Evolutionary conservation across 2,888 invertebrate genomes (phyloP).

Genomic region (Cremastobaeus sp.): DNA sequence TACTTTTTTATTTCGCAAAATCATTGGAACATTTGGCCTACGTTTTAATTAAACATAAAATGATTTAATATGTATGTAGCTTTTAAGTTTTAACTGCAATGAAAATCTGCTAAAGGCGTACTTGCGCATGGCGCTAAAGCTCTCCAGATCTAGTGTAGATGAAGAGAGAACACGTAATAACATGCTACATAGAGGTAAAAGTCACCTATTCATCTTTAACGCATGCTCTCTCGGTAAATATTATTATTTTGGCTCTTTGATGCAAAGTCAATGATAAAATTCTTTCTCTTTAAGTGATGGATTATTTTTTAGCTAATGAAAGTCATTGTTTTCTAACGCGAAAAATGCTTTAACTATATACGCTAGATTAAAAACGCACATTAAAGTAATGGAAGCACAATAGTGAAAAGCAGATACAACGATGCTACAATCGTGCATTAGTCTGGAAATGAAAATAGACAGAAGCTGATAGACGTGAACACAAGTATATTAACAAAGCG

Average conservation of each 20-base stretch:
- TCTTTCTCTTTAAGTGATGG: too few species aligned
- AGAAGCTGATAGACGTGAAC: too few species aligned
- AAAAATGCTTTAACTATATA: too few species aligned
- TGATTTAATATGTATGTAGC: conserved; percentile 28
- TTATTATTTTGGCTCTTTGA: conserved; percentile 12
- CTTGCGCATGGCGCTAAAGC: conserved; percentile 23
- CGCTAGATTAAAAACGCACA: too few species aligned
- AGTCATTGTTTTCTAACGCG: too few species aligned
- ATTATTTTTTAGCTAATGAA: too few species aligned
- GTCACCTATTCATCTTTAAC: conserved; percentile 34
- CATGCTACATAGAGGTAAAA: conserved; percentile 10
- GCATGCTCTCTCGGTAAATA: conserved; percentile 14
- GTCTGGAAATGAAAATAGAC: too few species aligned
- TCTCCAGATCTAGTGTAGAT: conserved; percentile 27
- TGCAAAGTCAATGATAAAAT: background rate
- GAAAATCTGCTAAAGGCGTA: conserved; percentile 28
- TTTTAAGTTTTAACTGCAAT: conserved; percentile 16
- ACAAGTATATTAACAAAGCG: too few species aligned
- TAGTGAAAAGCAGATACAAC: too few species aligned
- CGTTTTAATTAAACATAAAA: background rate
- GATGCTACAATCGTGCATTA: too few species aligned
- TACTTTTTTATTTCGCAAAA: too few species aligned
- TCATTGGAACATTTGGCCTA: background rate
- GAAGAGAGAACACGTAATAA: conserved; percentile 32
- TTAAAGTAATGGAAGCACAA: too few species aligned